These are phyloP conservation scores for Cryptophagus acutangulus DNA, from an alignment of 2,888 invertebrate species.

Conservation along the genomic window DNA sequence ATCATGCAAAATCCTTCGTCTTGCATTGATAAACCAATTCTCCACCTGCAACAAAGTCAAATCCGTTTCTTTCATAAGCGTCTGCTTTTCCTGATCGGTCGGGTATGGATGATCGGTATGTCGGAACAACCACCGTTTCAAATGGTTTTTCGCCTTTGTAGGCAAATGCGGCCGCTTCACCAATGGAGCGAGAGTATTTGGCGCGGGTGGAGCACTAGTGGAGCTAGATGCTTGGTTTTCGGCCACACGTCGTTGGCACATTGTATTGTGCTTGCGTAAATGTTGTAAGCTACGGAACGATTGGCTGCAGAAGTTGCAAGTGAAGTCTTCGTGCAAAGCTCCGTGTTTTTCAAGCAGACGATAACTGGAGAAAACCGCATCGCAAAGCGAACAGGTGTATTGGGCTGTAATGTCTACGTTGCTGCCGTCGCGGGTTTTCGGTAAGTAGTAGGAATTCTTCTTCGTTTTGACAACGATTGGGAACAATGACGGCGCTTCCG, in stretches of 20 bases:
- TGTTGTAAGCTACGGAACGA: slow-evolving; percentile 31
- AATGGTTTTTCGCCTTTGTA: slow-evolving; percentile 36
- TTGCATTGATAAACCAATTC: slow-evolving; percentile 36
- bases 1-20: slow-evolving; percentile 33
- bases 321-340: slow-evolving; percentile 28
- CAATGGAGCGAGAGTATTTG: too few species aligned
- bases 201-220: too few species aligned
- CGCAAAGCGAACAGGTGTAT: too few species aligned
- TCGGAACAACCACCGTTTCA: slow-evolving; percentile 35
- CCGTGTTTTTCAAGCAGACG: too few species aligned
- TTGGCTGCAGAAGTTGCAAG: slow-evolving; percentile 33
- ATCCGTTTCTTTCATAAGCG: slow-evolving; percentile 36
- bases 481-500: not conserved
- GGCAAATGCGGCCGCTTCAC: slow-evolving; percentile 36
- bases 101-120: slow-evolving; percentile 39
- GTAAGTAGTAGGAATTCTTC: too few species aligned
- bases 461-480: not conserved
- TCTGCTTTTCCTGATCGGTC: slow-evolving; percentile 36
- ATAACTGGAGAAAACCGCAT: too few species aligned
- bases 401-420: too few species aligned
- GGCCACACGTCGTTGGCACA: too few species aligned
- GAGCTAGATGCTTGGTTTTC: too few species aligned
- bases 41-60: slow-evolving; percentile 34
- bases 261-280: slow-evolving; percentile 32
- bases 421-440: too few species aligned